Conservation (phyloP, 1,140 invertebrate species). For the Brachionus paranguensis region DNA sequence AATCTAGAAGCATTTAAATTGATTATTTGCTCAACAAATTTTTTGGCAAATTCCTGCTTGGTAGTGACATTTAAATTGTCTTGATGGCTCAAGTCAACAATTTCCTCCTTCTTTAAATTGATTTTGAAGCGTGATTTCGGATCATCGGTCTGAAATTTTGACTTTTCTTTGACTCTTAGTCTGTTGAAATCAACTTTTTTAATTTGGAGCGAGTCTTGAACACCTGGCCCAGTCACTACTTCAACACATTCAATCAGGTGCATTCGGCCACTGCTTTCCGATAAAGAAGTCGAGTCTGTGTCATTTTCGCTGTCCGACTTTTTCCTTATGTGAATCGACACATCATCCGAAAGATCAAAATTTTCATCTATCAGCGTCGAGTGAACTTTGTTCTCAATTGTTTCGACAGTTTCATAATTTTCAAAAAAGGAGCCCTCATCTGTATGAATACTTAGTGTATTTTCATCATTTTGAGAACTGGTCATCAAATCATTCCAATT, state of each 20-base stretch:
- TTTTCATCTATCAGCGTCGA: neutral
- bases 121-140: neutral
- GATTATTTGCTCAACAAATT: slow-evolving; percentile 24
- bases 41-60: slow-evolving; percentile 15
- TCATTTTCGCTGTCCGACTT: neutral
- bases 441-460: neutral
- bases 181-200: slow-evolving; percentile 24
- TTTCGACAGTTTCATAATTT: neutral
- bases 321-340: neutral
- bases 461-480: neutral
- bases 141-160: neutral
- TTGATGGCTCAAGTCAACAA: neutral
- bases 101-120: slow-evolving; percentile 12
- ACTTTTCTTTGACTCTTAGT: slow-evolving; percentile 15
- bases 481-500: slow-evolving; percentile 6
- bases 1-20: neutral
- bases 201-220: neutral
- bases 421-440: slow-evolving; percentile 20
- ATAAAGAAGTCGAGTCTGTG: neutral
- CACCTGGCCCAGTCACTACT: neutral
- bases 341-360: neutral
- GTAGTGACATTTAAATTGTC: neutral
- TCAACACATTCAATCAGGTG: slow-evolving; percentile 35
- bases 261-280: neutral
- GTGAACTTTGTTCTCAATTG: neutral